Evolutionary conservation across 1,140 invertebrate genomes (phyloP).

Genomic region (Aphidius gifuensis): DNA sequence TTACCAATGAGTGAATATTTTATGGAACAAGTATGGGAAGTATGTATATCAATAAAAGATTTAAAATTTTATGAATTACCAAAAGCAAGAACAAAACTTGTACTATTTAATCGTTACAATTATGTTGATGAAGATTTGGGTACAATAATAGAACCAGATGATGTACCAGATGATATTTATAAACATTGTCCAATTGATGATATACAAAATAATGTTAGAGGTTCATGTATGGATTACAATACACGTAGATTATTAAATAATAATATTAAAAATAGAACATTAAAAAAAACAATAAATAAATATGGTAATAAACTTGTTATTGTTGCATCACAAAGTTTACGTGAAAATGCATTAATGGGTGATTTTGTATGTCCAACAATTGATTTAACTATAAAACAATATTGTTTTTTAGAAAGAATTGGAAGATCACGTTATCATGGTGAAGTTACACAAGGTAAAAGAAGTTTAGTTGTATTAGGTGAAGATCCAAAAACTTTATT

Average conservation of each 20-base stretch:
- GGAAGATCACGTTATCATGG: slow-evolving; percentile 70
- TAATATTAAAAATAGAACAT: slow-evolving; percentile 42
- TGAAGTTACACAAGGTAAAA: slow-evolving; percentile 67
- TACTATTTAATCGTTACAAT: slow-evolving; percentile 63
- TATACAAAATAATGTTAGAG: slow-evolving; percentile 55
- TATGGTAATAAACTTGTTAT: slow-evolving; percentile 65
- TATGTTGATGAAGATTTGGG: slow-evolving; percentile 59
- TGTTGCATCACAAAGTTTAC: slow-evolving; percentile 66
- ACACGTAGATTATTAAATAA: slow-evolving; percentile 50
- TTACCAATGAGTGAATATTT: slow-evolving; percentile 43
- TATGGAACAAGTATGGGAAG: slow-evolving; percentile 61
- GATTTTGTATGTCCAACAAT: slow-evolving; percentile 54
- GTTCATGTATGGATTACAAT: slow-evolving; percentile 68
- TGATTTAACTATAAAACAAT: slow-evolving; percentile 61
- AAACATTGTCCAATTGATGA: slow-evolving; percentile 60
- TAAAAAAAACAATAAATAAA: slow-evolving; percentile 50
- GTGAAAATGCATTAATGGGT: slow-evolving; percentile 61
- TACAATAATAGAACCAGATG: slow-evolving; percentile 54
- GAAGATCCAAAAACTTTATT: slow-evolving; percentile 66
- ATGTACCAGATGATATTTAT: slow-evolving; percentile 63
- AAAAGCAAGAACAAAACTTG: slow-evolving; percentile 56
- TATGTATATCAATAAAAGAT: slow-evolving; percentile 52
- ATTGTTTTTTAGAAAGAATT: slow-evolving; percentile 74
- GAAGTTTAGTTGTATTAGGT: slow-evolving; percentile 55
- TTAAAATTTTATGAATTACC: slow-evolving; percentile 65